Base-by-base conservation (phyloP, 2,888 invertebrate genomes). In the Drosophila anomalipes region DNA sequence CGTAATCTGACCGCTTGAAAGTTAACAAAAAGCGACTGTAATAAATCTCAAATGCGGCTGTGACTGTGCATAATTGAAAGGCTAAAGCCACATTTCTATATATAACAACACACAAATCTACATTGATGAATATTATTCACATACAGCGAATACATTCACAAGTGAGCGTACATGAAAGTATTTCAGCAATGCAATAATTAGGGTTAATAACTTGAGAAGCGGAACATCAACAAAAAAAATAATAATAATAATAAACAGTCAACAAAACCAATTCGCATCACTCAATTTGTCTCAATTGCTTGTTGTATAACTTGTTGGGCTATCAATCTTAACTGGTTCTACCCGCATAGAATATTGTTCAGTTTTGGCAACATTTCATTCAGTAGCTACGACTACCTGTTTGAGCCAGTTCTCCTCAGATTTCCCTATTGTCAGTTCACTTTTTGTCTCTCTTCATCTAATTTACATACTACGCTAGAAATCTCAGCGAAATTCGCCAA, bases 141-240 rank as follows among this genome's bases (percentile, higher is more conserved):
- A 60, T 33, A 44, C 32, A 30, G 4, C 47, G 26, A 16, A 26
- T 4, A 54, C 69, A 65, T 62, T 58, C 62, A 70, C 28, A 19
- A 58, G 37, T 54, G 39, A 44, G 22, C 33, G 54, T 51, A 28
- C 32, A 54, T 57, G 51, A 69, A 72, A 61, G 56, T 66, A 79
- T 79, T 69, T 76, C 44, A 79, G 65, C 61, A 63, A 72, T 79
- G 72, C 56, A 58, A 72, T 79, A 72, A 76, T 79, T 62, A 72
- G 76, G 69, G 65, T 72, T 69, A 79, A 72, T 53, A 71, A 76
- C 71, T 75, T 49, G 41, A 56, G 33, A 52, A 32, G 44, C 28
- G 68, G 35, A 41, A 57, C 35, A 64, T 30, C 52, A 52, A 32
- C 30, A 37, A 7, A 2, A 9, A 19, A 32, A 19, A 14, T 12